phyloP scores from a whole-genome alignment of 2,113 vertebrate genomes.

The Labeo catla region DNA sequence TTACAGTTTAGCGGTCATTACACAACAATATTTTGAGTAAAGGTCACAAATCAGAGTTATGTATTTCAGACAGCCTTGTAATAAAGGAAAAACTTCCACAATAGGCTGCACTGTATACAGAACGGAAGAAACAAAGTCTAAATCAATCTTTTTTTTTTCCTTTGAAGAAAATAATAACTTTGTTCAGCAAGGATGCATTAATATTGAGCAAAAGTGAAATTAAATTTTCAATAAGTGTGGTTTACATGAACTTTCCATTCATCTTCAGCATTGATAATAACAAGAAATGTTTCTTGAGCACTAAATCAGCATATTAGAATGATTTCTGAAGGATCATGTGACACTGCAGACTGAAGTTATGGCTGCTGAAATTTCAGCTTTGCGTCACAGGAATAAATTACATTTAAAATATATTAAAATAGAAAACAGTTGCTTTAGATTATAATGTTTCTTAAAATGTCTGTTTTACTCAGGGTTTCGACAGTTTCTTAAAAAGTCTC shows the following conservation, averaged over 20 bases:
- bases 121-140: no score
- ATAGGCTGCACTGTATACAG: neutral
- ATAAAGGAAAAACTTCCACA: neutral
- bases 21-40: neutral
- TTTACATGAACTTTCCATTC: neutral
- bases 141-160: no score
- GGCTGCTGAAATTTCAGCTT: neutral
- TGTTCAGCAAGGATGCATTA: neutral
- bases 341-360: neutral
- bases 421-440: neutral
- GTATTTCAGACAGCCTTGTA: neutral
- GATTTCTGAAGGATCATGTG: neutral
- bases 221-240: neutral
- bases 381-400: neutral
- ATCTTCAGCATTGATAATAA: neutral
- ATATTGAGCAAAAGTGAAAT: neutral
- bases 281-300: neutral
- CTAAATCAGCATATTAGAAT: neutral
- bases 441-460: neutral
- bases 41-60: neutral
- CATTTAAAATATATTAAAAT: neutral
- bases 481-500: no score
- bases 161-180: neutral
- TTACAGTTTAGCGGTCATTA: neutral
- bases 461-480: neutral